Percentiles rank a stretch among this genome's conserved stretches.
These are phyloP conservation scores for Gopherus evgoodei DNA, from an alignment of 2,113 vertebrate species.

Conservation along the genomic window DNA sequence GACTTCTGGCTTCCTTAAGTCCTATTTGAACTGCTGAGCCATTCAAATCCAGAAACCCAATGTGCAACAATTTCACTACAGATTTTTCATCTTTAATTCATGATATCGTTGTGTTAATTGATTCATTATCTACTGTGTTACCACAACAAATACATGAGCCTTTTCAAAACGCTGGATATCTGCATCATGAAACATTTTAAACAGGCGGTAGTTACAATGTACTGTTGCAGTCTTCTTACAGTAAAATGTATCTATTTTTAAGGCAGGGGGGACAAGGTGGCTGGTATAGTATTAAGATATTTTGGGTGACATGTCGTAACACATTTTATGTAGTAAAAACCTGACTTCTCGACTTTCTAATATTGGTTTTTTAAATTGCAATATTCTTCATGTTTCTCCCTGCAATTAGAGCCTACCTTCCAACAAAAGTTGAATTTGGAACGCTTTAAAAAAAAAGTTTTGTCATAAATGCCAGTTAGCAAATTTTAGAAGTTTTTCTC, in stretches of 20 bases:
- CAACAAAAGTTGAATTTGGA: neutral
- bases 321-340: neutral
- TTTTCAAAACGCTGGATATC: neutral
- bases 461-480: neutral
- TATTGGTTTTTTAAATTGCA: neutral
- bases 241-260: neutral
- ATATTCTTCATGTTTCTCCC: neutral
- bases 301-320: neutral
- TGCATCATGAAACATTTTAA: neutral
- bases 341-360: neutral
- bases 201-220: neutral
- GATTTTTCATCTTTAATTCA: neutral
- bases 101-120: neutral
- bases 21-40: neutral
- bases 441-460: neutral
- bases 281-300: neutral
- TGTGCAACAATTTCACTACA: neutral
- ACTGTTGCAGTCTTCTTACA: neutral
- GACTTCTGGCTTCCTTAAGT: neutral
- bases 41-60: neutral
- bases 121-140: neutral
- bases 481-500: neutral
- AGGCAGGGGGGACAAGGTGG: neutral
- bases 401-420: neutral
- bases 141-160: neutral